Evolutionary conservation across 2,113 vertebrate genomes (phyloP).

Genomic region (Podarcis raffonei): DNA sequence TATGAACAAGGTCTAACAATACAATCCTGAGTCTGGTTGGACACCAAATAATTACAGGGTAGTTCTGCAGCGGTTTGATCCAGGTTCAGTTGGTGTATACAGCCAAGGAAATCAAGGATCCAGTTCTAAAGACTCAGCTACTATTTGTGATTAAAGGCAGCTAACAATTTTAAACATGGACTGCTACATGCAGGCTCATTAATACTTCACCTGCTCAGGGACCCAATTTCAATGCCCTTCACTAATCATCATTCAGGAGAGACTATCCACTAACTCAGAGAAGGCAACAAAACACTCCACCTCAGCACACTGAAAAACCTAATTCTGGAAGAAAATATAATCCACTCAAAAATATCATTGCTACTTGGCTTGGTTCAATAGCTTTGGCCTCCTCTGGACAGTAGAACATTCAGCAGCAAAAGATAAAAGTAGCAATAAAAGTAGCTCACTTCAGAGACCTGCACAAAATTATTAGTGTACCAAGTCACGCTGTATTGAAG

Average conservation of each 20-base stretch:
- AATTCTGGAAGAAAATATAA: constrained; percentile 1
- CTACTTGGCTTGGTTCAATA: background rate
- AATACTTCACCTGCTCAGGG: background rate
- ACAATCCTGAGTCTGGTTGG: background rate
- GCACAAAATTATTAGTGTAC: background rate
- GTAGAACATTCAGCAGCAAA: background rate
- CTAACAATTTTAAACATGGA: background rate
- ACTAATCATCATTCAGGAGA: constrained; percentile 7
- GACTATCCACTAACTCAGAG: background rate
- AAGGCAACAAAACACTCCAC: background rate
- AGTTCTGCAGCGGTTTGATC: background rate
- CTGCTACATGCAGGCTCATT: background rate
- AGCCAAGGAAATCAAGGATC: background rate
- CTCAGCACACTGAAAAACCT: background rate
- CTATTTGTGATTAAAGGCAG: background rate
- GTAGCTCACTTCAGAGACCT: background rate
- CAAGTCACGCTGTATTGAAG: background rate
- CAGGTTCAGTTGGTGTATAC: background rate
- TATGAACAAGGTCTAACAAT: background rate
- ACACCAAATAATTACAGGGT: background rate
- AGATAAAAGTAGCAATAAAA: background rate
- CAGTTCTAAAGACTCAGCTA: background rate
- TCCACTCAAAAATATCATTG: background rate
- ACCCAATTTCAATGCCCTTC: background rate
- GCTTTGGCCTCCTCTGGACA: background rate